phyloP scores from a whole-genome alignment of 1,140 invertebrate genomes.

The Papilio dardanus region DNA sequence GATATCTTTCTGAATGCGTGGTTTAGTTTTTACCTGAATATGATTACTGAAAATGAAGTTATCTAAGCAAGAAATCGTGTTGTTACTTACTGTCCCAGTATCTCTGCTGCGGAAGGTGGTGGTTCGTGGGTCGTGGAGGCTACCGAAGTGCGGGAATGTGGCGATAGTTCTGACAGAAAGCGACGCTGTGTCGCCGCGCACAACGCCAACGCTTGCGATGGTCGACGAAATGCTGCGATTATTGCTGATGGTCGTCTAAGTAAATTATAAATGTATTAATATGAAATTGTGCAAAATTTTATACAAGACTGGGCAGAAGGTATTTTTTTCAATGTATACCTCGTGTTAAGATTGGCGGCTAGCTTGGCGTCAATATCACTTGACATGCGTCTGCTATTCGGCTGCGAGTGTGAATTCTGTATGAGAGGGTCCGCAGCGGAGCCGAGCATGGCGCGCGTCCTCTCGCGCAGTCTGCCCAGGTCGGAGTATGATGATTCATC shows the following conservation, averaged over 20 bases:
- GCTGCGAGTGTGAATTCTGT: conserved; percentile 63
- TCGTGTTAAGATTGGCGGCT: conserved; percentile 71
- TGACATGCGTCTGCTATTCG: conserved; percentile 69
- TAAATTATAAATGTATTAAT: conserved; percentile 11
- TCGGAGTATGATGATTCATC: conserved; percentile 76
- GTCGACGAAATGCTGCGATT: conserved; percentile 82
- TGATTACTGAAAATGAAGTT: no score
- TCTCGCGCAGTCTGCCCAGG: conserved; percentile 62
- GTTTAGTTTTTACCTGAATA: no score
- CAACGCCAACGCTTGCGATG: conserved; percentile 82
- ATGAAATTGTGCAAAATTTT: no score
- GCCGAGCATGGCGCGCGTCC: conserved; percentile 65
- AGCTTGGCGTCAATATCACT: conserved; percentile 68
- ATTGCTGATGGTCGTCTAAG: conserved; percentile 81
- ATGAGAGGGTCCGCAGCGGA: conserved; percentile 59
- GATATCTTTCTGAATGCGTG: background rate
- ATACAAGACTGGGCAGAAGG: no score
- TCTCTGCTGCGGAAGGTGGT: conserved; percentile 65
- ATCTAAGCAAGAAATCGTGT: background rate
- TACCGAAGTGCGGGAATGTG: conserved; percentile 67
- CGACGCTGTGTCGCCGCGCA: conserved; percentile 78
- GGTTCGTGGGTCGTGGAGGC: conserved; percentile 65
- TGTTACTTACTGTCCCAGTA: conserved; percentile 72
- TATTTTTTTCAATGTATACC: conserved; percentile 46
- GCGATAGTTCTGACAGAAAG: conserved; percentile 68